Conservation (phyloP, 1,140 invertebrate genomes). For the Marisa cornuarietis region DNA sequence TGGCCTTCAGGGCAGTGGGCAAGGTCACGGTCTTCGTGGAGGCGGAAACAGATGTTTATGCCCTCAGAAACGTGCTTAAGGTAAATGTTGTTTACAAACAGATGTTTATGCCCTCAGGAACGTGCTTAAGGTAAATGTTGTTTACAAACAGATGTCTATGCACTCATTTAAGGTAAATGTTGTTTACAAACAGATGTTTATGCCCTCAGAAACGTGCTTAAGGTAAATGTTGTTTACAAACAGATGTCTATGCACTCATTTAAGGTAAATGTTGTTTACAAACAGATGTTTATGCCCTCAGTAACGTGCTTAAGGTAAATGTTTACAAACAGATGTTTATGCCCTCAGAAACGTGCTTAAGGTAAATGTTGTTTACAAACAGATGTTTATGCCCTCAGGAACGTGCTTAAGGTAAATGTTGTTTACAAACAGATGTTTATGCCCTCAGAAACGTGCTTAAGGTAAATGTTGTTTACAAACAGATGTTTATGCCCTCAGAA, state of each 20-base stretch:
- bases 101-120: too few species aligned
- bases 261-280: too few species aligned
- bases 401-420: conserved; percentile 27
- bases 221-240: too few species aligned
- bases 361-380: too few species aligned
- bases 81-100: too few species aligned
- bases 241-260: too few species aligned
- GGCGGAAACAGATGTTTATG: conserved; percentile 10
- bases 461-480: too few species aligned
- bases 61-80: conserved; percentile 21
- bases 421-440: conserved; percentile 10
- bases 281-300: conserved; percentile 6
- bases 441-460: conserved; percentile 19
- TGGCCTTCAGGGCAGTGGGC: conserved; percentile 28
- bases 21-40: conserved; percentile 24
- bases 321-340: conserved; percentile 4
- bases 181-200: too few species aligned
- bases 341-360: conserved; percentile 19
- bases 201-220: too few species aligned
- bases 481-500: conserved; percentile 10
- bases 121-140: too few species aligned
- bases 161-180: too few species aligned
- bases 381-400: conserved; percentile 10
- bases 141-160: too few species aligned
- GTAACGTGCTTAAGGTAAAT: conserved; percentile 18